Evolutionary conservation across 2,888 invertebrate genomes (phyloP).

Genomic region (Celastrina argiolus): DNA sequence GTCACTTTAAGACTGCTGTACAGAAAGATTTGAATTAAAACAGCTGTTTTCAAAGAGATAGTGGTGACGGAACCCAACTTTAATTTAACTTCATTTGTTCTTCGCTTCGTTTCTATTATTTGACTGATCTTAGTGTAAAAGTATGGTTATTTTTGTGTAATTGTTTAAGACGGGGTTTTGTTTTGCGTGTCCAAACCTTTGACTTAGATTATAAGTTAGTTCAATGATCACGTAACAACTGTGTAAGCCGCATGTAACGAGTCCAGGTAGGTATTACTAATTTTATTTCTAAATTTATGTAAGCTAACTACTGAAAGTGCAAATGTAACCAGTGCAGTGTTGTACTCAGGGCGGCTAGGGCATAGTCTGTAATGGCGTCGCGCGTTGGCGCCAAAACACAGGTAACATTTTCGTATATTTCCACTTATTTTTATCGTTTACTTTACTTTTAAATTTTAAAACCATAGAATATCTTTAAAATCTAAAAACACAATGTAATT

Average conservation of each 20-base stretch:
- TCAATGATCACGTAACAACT: not conserved
- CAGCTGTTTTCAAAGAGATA: too few species aligned
- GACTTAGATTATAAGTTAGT: not conserved
- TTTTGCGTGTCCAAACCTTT: not conserved
- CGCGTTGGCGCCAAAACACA: conserved; percentile 34
- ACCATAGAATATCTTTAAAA: conserved; percentile 53
- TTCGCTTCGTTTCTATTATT: not conserved
- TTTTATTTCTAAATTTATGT: conserved; percentile 1
- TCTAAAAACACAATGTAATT: conserved; percentile 54
- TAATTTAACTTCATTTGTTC: not conserved
- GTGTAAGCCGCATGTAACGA: not conserved
- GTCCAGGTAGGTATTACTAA: not conserved
- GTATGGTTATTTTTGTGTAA: not conserved
- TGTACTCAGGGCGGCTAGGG: not conserved
- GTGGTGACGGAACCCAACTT: not conserved
- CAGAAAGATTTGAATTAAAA: too few species aligned
- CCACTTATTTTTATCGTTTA: conserved; percentile 36
- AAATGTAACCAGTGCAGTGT: not conserved
- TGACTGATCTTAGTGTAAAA: conserved; percentile 16
- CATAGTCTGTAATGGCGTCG: not conserved
- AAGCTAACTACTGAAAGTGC: not conserved
- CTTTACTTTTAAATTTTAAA: conserved; percentile 35
- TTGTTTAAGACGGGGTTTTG: not conserved
- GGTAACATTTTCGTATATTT: conserved; percentile 55
- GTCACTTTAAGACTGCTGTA: too few species aligned